These are phyloP conservation scores for Anhinga rufa DNA, from an alignment of 2,113 vertebrate genomes.

Conservation along the genomic window DNA sequence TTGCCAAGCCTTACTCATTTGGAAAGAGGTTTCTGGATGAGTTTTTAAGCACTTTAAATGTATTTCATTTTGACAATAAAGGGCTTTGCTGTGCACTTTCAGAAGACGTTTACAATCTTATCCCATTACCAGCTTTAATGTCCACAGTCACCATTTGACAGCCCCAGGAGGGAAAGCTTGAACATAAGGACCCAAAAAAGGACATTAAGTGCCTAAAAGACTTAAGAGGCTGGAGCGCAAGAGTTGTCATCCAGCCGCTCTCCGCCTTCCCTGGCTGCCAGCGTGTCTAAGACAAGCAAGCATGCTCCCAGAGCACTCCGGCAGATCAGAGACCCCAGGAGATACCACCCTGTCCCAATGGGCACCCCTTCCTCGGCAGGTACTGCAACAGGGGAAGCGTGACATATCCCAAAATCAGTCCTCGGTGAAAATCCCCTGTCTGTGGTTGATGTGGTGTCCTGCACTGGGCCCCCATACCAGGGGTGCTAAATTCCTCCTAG, in stretches of 20 bases:
- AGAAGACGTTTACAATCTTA: slow-evolving; percentile 7
- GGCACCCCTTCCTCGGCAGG: not conserved
- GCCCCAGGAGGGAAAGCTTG: not conserved
- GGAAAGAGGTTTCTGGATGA: slow-evolving; percentile 15
- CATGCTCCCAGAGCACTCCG: not conserved
- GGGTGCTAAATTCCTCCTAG: not conserved
- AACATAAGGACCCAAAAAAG: not conserved
- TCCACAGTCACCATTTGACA: not conserved
- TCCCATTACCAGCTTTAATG: slow-evolving; percentile 21
- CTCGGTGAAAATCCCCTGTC: not conserved
- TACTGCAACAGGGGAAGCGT: not conserved
- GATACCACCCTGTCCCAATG: accelerated
- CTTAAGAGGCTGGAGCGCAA: not conserved
- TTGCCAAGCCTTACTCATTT: slow-evolving; percentile 18
- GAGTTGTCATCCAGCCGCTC: not conserved
- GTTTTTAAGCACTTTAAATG: slow-evolving; percentile 5
- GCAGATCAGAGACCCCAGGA: not conserved
- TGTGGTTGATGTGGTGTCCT: not conserved
- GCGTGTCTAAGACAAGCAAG: not conserved
- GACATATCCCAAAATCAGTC: not conserved
- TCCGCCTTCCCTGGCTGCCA: not conserved
- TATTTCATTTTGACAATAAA: slow-evolving; percentile 33
- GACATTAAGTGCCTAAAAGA: not conserved
- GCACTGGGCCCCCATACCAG: not conserved
- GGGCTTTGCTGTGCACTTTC: not conserved